Evolutionary conservation across 2,888 invertebrate species (phyloP).

Genomic region (Ryuthela nishihirai): DNA sequence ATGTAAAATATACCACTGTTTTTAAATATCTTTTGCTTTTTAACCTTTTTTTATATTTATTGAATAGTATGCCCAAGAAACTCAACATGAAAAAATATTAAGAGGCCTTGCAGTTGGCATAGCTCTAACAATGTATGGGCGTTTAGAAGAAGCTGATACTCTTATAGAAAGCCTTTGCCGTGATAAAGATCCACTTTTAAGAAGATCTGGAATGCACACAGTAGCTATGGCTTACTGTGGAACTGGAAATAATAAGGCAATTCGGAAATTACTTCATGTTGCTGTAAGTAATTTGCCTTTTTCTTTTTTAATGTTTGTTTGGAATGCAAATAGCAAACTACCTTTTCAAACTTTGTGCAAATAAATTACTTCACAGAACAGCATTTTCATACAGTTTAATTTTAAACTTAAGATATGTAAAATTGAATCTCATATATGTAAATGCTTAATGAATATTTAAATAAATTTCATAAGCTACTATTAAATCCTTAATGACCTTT

Average conservation of each 20-base stretch:
- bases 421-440: no score
- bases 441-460: no score
- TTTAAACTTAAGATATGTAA: no score
- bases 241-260: conserved; percentile 95
- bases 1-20: background rate
- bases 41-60: background rate
- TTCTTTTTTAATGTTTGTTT: no score
- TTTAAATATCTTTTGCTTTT: no score
- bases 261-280: conserved; percentile 87
- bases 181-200: conserved; percentile 82
- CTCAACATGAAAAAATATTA: conserved; percentile 97
- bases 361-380: no score
- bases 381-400: no score
- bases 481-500: no score
- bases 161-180: conserved; percentile 81
- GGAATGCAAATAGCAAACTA: no score
- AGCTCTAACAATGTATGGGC: conserved; percentile 92
- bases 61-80: conserved; percentile 79
- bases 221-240: conserved; percentile 98
- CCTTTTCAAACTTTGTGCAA: no score
- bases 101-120: conserved; percentile 96
- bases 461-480: no score
- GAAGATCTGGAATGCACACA: conserved; percentile 96
- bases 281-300: conserved; percentile 69
- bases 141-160: conserved; percentile 93